These are phyloP conservation scores for Carassius auratus DNA, from an alignment of 2,113 vertebrate genomes.

Conservation along the genomic window DNA sequence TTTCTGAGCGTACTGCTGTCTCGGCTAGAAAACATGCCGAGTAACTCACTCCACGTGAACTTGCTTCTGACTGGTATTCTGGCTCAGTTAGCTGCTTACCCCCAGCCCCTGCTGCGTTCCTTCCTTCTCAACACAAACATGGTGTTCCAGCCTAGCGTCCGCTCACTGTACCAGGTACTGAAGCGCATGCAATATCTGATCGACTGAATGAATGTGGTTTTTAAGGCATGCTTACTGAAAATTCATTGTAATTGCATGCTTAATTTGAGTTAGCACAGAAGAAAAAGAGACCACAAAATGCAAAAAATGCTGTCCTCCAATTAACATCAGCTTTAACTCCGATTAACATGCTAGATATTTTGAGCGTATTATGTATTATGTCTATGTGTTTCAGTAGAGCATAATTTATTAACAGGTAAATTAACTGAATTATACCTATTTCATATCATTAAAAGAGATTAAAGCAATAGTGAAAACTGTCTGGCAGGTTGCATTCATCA, in stretches of 20 bases:
- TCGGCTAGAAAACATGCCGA: constrained; percentile 95
- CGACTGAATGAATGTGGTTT: background rate
- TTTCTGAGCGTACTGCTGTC: constrained; percentile 96
- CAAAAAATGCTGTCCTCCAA: background rate
- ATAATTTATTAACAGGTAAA: too few relatives aligned
- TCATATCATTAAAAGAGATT: too few relatives aligned
- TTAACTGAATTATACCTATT: too few relatives aligned
- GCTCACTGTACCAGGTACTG: constrained; percentile 93
- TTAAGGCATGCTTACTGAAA: background rate
- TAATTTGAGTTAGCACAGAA: background rate
- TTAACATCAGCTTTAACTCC: background rate
- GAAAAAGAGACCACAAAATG: background rate
- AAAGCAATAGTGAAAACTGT: too few relatives aligned
- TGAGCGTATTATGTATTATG: background rate
- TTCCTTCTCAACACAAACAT: constrained; percentile 97
- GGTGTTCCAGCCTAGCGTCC: constrained; percentile 95
- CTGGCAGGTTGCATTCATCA: too few relatives aligned
- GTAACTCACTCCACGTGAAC: constrained; percentile 92
- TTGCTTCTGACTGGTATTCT: constrained; percentile 92
- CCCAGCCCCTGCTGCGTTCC: constrained; percentile 94
- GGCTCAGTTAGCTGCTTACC: constrained; percentile 92
- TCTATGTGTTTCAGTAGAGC: too few relatives aligned
- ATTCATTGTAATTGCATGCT: background rate
- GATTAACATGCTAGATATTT: background rate
- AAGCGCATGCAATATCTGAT: background rate